Evolutionary conservation across 2,888 invertebrate genomes (phyloP), one percentile per base, ranked within the genome.

Genomic region (Drosophila putrida): DNA sequence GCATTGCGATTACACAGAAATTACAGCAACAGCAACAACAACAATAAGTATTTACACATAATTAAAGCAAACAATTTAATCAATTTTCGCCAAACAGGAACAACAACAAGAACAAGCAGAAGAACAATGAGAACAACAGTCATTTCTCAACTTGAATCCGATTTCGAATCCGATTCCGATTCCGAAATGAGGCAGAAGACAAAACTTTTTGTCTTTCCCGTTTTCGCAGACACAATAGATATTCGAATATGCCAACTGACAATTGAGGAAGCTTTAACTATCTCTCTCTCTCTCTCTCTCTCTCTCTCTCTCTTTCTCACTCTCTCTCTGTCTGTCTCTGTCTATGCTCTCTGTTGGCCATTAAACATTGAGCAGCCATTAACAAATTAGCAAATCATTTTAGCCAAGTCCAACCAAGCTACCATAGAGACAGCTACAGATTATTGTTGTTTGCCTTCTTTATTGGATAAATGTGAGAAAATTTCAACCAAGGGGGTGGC

Each of bases 321-420:
- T 5, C 38, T 39, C 15, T 2, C 8, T 13, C 8, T 27, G 20
- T 20, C 20, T 20, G 1, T 20, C 20, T 20, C 20, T 20, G 20
- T 20, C 20, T 8, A 4, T 50, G 41, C 47, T 35, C 13, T 59
- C 54, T 50, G 13, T 57, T 63, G 59, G 74, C 67, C 73, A 78
- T 78, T 80, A 78, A 78, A 80, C 78, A 80, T 78, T 78, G 73
- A 78, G 69, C 66, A 72, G 72, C 80, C 82, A 80, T 80, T 80
- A 81, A 81, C 82, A 81, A 80, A 80, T 80, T 81, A 78, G 82
- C 72, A 75, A 81, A 72, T 75, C 79, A 75, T 78, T 68, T 59
- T 47, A 35, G 67, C 44, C 55, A 62, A 59, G 47, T 71, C 60
- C 51, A 46, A 60, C 27, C n/a, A n/a, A 38, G 33, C 53, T 63